Evolutionary conservation across 2,797 vertebrate species (phyloP).

Genomic region (Coilia nasus): DNA sequence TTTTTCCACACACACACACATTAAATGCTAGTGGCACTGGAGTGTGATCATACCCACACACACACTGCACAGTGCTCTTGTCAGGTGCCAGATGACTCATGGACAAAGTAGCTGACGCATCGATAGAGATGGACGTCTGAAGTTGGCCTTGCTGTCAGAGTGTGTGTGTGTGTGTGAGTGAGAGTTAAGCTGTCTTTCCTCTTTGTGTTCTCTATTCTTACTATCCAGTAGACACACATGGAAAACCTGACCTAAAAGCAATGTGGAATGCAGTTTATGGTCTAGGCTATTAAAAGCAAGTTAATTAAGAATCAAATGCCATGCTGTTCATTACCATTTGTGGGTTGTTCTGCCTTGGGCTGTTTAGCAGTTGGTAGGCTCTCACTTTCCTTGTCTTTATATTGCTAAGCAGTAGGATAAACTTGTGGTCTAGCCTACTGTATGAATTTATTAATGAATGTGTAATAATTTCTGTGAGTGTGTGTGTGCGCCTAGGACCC

Average conservation of each 20-base stretch:
- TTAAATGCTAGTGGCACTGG: too few relatives aligned
- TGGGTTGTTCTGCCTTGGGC: too few relatives aligned
- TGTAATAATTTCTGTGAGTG: neutral
- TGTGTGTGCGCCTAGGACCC: slow-evolving; percentile 79
- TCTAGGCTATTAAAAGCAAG: too few relatives aligned
- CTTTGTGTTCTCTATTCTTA: neutral
- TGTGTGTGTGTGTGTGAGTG: neutral
- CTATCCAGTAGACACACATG: neutral
- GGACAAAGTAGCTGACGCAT: neutral
- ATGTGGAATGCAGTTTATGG: too few relatives aligned
- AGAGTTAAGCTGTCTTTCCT: neutral
- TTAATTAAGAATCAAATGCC: too few relatives aligned
- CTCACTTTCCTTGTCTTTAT: neutral
- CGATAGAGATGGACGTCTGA: neutral
- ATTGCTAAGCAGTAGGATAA: neutral
- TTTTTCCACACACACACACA: neutral
- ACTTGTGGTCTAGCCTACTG: neutral
- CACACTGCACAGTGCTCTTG: neutral
- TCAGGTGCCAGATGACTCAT: neutral
- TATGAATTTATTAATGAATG: slow-evolving; percentile 1
- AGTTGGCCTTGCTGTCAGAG: neutral
- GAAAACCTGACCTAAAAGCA: too few relatives aligned
- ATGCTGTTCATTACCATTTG: too few relatives aligned
- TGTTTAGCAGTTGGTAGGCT: too few relatives aligned
- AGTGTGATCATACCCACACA: neutral